A percentile compares a stretch with the other conserved stretches of the same genome.
Evolutionary conservation across 2,888 invertebrate species (phyloP).

Genomic region (Ornithoptera priamus): DNA sequence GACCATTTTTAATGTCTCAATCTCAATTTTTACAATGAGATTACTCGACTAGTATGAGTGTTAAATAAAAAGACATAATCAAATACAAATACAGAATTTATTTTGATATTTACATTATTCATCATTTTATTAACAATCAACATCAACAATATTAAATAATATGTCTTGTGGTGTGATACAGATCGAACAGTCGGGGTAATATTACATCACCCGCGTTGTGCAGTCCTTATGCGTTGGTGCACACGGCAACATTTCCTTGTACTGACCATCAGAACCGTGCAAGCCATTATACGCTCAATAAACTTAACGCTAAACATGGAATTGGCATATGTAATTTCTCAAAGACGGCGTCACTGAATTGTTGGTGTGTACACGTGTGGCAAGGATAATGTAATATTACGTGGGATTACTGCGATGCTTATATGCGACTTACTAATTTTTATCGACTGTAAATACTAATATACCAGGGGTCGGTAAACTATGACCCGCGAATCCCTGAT

Average conservation of each 20-base stretch:
- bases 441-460: slow-evolving; percentile 4
- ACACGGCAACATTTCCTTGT: slow-evolving; percentile 40
- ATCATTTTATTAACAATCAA: slow-evolving; percentile 88
- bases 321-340: slow-evolving; percentile 31
- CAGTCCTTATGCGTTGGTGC: slow-evolving; percentile 38
- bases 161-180: slow-evolving; percentile 78
- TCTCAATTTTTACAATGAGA: too few relatives aligned
- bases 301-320: slow-evolving; percentile 20
- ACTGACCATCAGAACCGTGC: slow-evolving; percentile 32
- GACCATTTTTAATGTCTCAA: too few relatives aligned
- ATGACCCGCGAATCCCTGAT: too few relatives aligned
- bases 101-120: slow-evolving; percentile 87
- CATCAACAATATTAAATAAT: slow-evolving; percentile 87
- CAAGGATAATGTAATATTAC: slow-evolving; percentile 62
- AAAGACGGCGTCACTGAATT: slow-evolving; percentile 36
- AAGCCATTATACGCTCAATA: slow-evolving; percentile 28
- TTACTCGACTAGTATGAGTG: neutral
- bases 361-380: slow-evolving; percentile 39
- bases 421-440: slow-evolving; percentile 36
- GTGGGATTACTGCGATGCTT: slow-evolving; percentile 43
- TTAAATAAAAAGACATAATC: slow-evolving; percentile 46
- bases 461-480: too few relatives aligned
- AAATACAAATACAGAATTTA: slow-evolving; percentile 87
- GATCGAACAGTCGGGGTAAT: slow-evolving; percentile 69
- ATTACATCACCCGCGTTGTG: slow-evolving; percentile 56